Evolutionary conservation across 2,888 invertebrate species (phyloP), one percentile per base, ranked within the genome.

Genomic region (Trachelus troglodyta): DNA sequence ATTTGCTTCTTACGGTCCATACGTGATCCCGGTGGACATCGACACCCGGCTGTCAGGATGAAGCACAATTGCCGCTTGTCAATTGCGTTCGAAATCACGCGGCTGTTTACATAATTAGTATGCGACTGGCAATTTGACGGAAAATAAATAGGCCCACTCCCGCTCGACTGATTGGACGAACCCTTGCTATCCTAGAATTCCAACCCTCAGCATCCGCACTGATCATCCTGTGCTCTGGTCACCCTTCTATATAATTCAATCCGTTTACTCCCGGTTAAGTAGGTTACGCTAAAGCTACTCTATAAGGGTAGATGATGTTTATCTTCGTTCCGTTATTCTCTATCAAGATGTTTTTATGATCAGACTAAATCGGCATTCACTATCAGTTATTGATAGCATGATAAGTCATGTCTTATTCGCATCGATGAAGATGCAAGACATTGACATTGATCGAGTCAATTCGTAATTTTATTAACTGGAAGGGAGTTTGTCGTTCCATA

Each of bases 71-170:
- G 56, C 2, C 23, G 56, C 56, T 56, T 56, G 56, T 56, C 23
- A 56, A 56, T 56, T 23, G 56, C 56, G 56, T 56, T 56, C 9
- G 56, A 77, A 80, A 82, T 81, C 78, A 79, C 79, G 77, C 78
- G 76, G 78, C 78, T 81, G 81, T 83, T 84, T 81, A 81, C 82
- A 83, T 84, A 84, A 84, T 83, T 83, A 82, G 80, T 80, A 79
- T 76, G 76, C 77, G 78, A 77, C 77, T 76, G 79, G 76, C 83
- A 82, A 84, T 83, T 83, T 81, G 81, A 83, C 81, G 81, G 80
- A 83, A 84, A 84, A 84, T 84, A 84, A 84, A 84, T 84, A 82
- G 81, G 79, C 76, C 73, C 11, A 6, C 69, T 33, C 23, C 37
- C 34, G 56, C 23, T 76, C 76, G 76, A 75, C 77, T 79, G 79